phyloP scores from a whole-genome alignment of 2,888 invertebrate species.

The Tenthredo mesomela region DNA sequence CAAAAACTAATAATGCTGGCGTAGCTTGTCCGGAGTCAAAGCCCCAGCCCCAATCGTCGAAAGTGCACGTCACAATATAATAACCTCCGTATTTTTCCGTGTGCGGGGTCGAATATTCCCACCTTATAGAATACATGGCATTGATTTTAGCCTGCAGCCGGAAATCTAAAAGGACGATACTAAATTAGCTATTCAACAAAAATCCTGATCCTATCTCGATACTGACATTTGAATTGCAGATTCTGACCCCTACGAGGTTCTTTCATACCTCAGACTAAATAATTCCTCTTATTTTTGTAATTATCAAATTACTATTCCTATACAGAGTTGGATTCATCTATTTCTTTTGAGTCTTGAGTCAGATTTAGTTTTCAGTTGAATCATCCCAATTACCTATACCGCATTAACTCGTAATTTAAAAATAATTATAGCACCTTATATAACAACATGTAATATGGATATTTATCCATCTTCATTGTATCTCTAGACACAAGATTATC shows the following conservation, averaged over 20 bases:
- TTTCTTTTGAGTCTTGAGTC: neutral
- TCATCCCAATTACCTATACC: neutral
- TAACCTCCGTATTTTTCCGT: neutral
- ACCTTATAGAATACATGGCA: neutral
- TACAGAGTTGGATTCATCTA: neutral
- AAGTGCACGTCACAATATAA: no score
- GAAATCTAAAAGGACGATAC: constrained; percentile 21
- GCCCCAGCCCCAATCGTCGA: no score
- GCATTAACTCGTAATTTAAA: neutral
- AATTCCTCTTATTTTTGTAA: neutral
- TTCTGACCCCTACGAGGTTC: neutral
- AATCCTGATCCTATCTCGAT: neutral
- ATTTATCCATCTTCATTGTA: neutral
- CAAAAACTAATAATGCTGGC: no score
- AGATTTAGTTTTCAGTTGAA: neutral
- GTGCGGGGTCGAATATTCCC: neutral
- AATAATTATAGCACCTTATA: constrained; percentile 1
- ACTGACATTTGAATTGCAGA: constrained; percentile 26
- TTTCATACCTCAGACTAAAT: neutral
- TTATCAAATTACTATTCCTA: neutral
- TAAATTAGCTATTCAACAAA: constrained; percentile 11
- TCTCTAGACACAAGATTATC: neutral
- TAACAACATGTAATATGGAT: neutral
- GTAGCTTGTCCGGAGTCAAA: no score
- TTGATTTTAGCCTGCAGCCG: neutral